A percentile compares a stretch with the other conserved stretches of the same genome.
Evolutionary conservation across 1,140 invertebrate species (phyloP).

Genomic region (Drosophila sechellia): DNA sequence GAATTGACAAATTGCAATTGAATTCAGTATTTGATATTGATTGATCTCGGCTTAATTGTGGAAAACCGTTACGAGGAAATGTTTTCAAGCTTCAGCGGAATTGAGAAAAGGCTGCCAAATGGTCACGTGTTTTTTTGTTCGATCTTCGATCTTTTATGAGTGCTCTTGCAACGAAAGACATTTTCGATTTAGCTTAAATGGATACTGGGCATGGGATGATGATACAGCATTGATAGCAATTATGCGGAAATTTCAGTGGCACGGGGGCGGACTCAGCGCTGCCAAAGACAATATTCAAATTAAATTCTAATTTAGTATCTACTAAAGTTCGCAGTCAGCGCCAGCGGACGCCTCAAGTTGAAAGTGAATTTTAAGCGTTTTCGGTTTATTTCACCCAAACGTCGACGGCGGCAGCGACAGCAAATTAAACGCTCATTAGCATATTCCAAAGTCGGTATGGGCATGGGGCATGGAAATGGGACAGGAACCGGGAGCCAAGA

Average conservation of each 20-base stretch:
- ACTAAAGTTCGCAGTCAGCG: conserved; percentile 42
- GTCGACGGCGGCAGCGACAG: conserved; percentile 15
- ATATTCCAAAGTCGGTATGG: conserved; percentile 54
- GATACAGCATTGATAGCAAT: conserved; percentile 44
- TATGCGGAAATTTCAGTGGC: conserved; percentile 26
- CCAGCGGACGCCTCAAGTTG: conserved; percentile 43
- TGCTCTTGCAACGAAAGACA: no score
- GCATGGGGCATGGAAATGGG: neutral
- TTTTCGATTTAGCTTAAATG: neutral
- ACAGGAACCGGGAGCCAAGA: neutral
- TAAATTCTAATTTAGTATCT: conserved; percentile 68
- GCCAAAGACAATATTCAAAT: conserved; percentile 54
- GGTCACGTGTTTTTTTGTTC: conserved; percentile 1
- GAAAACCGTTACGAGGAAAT: conserved; percentile 22
- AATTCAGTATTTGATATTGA: conserved; percentile 26
- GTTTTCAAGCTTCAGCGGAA: neutral
- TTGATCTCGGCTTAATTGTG: conserved; percentile 38
- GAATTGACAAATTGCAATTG: conserved; percentile 37
- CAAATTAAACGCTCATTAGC: conserved; percentile 78
- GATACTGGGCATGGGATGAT: neutral
- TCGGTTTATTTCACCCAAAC: conserved; percentile 40
- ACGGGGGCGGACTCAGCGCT: conserved; percentile 3
- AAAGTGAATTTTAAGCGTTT: conserved; percentile 76
- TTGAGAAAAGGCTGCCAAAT: neutral
- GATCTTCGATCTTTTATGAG: neutral